Conservation (phyloP, 2,113 vertebrate species). For the Dipodomys merriami region DNA sequence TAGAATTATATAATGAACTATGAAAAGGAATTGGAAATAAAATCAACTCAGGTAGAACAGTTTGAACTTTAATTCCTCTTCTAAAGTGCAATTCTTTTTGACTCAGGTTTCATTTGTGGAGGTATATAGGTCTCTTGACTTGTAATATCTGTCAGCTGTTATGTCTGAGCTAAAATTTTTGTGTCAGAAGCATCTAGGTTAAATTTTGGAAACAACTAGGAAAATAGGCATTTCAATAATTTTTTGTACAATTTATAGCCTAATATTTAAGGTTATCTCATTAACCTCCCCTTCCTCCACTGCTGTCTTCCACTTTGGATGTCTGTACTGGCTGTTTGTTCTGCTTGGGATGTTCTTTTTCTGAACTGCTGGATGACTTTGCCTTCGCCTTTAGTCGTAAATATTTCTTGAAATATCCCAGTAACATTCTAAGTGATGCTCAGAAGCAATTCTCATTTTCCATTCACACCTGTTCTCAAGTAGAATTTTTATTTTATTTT, state of each 20-base stretch:
- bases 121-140: background rate
- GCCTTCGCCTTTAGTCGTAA: background rate
- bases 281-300: too few relatives aligned
- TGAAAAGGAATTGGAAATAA: slow-evolving; percentile 1
- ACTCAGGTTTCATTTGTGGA: background rate
- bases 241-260: background rate
- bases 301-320: background rate
- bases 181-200: background rate
- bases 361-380: background rate
- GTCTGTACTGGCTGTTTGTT: background rate
- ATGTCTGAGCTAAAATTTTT: background rate
- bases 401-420: too few relatives aligned
- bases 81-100: slow-evolving; percentile 3
- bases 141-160: too few relatives aligned
- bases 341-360: background rate
- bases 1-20: background rate
- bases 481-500: background rate
- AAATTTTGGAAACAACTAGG: slow-evolving; percentile 7
- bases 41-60: background rate
- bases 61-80: slow-evolving; percentile 49
- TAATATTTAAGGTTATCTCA: background rate
- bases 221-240: background rate
- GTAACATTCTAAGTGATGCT: too few relatives aligned
- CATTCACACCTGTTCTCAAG: background rate
- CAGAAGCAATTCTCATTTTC: background rate